Evolutionary conservation across 2,888 invertebrate species (phyloP).

Genomic region (Caenorhabditis macrosperma): DNA sequence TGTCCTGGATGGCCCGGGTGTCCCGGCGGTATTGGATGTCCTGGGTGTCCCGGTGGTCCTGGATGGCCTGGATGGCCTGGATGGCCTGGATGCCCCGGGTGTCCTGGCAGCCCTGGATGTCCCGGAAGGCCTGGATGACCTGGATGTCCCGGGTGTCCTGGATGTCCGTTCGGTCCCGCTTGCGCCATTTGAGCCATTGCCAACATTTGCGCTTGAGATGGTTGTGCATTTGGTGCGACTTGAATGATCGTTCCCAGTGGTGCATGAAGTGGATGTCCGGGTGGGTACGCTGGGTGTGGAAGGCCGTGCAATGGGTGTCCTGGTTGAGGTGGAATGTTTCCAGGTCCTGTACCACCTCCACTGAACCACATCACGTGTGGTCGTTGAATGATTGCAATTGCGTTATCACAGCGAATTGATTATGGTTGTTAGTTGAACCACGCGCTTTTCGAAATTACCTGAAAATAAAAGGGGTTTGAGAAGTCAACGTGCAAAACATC

Average conservation of each 20-base stretch:
- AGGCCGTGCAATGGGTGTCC: constrained; percentile 19
- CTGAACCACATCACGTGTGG: constrained; percentile 26
- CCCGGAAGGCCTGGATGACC: constrained; percentile 9
- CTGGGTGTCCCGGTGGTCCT: constrained; percentile 18
- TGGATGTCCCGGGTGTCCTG: background rate
- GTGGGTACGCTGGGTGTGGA: constrained; percentile 37
- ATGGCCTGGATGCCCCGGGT: constrained; percentile 20
- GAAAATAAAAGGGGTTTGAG: background rate
- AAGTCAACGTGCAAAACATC: too few relatives aligned
- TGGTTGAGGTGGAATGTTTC: constrained; percentile 1
- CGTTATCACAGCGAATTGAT: constrained; percentile 11
- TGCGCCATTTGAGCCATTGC: too few relatives aligned
- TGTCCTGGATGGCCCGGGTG: constrained; percentile 2
- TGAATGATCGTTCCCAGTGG: constrained; percentile 17
- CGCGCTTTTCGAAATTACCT: background rate
- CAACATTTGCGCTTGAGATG: too few relatives aligned
- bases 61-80: background rate
- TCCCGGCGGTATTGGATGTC: constrained; percentile 7
- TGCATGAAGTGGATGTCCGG: constrained; percentile 33
- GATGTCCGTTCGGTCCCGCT: constrained; percentile 25
- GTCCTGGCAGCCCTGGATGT: constrained; percentile 2
- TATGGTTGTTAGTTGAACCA: background rate
- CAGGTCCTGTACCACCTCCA: constrained; percentile 8
- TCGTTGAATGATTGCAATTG: background rate
- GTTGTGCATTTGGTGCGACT: background rate